These are phyloP conservation scores for Epinotia demarniana DNA, from an alignment of 2,888 invertebrate species.

Conservation along the genomic window DNA sequence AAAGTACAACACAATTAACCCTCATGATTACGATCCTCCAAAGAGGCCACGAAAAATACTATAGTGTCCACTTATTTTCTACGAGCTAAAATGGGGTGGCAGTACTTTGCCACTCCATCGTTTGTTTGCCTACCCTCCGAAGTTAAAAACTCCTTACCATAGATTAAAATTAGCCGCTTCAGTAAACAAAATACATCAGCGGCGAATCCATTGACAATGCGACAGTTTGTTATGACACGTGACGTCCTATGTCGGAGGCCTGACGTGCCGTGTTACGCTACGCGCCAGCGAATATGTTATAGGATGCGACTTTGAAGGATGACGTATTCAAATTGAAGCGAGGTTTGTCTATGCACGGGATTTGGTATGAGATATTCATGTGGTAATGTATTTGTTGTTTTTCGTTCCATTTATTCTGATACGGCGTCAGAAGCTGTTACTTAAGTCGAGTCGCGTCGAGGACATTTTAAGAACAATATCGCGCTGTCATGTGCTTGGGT, in stretches of 20 bases:
- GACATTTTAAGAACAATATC: no score
- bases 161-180: background rate
- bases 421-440: background rate
- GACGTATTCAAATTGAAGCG: slow-evolving; percentile 20
- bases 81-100: no score
- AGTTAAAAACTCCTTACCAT: background rate
- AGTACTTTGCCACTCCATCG: background rate
- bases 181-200: slow-evolving; percentile 6
- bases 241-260: background rate
- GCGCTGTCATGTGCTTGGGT: no score
- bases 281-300: slow-evolving; percentile 9
- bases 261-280: slow-evolving; percentile 6
- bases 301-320: slow-evolving; percentile 22
- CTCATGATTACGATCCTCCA: no score
- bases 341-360: slow-evolving; percentile 13
- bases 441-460: no score
- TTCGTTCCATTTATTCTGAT: background rate
- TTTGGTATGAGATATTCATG: background rate
- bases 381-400: background rate
- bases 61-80: no score
- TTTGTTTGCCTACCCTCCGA: background rate
- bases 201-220: slow-evolving; percentile 8
- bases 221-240: slow-evolving; percentile 8
- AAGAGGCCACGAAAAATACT: no score
- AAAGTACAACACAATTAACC: no score